Evolutionary conservation across 2,888 invertebrate species (phyloP), one percentile per base, ranked within the genome.

Genomic region (Tetanocera ferruginea): DNA sequence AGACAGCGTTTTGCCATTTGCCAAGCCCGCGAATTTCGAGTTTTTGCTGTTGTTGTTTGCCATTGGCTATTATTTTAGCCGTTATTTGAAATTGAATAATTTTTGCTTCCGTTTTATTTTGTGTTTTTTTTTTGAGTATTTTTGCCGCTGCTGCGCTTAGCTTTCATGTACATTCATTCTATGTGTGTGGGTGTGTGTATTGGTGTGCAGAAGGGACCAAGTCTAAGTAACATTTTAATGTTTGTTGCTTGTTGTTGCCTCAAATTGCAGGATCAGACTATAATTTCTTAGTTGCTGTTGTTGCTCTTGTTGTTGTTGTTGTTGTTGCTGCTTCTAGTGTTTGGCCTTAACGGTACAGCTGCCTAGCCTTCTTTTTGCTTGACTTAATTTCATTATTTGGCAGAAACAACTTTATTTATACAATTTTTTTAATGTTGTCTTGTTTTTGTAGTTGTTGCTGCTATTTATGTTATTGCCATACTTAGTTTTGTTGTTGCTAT

Each of bases 51-150:
- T 25, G 23, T 19, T n/a, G 19, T 23, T 43, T 34, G 67, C 55
- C 51, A 14, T 70, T 70, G 28, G 70, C 17, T 31, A 70, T 70
- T 70, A 70, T 55, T 70, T 70, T 52, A 51, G 52, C 4, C 52
- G 55, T 70, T 70, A 70, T 52, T 70, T 55, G 8, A 55, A 55
- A 70, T 70, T 70, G 52, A 70, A 70, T 67, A 34, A 19, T 31
- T 52, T 70, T 31, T 31, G 28, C 25, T n/a, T 55, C n/a, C 31
- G 43, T 14, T 37, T 19, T 9, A 5, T 43, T 34, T 60, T 60
- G 43, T 14, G 19, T 19, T 9, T 0, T 43, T 34, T 60, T 60
- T 17, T 17, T 31, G 6, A 6, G 8, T 60, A 0, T 28, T 25
- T 25, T 19, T 60, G 2, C 28, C 28, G 14, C 11, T 19, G 28